Base-by-base conservation (phyloP, 2,888 invertebrate species). In the Drosophila mulleri region DNA sequence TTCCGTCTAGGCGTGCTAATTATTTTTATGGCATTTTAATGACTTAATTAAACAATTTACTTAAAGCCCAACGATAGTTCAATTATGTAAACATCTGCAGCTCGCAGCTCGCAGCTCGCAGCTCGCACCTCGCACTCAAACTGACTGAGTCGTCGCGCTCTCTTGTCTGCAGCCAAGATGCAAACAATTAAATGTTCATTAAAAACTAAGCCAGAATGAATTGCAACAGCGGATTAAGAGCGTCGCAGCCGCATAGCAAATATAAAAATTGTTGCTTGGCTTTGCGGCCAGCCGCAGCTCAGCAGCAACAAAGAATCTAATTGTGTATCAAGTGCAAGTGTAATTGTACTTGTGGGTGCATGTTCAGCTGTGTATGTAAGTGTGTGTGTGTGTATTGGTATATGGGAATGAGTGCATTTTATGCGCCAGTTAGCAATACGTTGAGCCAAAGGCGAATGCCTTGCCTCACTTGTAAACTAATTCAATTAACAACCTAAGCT, bases 21-120 rank as follows among this genome's bases (percentile, higher is more conserved):
- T 79, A 89, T 89, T 81, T 88, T 88, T 86, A 88, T 90, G 72
- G 81, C 75, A 63, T 77, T 86, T 86, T 86, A 86, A 86, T 90
- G 83, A 77, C 83, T 86, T 88, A 86, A 86, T 86, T 83, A 86
- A 86, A 90, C 89, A 88, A 88, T 88, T 88, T 83, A 69, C 87
- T 88, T 54, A 78, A 60, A 57, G 60, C 78, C 44, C 53, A 64
- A 56, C 63, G 67, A 82, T 78, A 83, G 83, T 86, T 86, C 76
- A 88, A 90, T 88, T 86, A 86, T 79, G 86, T 78, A 89, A 88
- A 67, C 67, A 75, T 66, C 67, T 73, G 65, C 69, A 66, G 32
- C 23, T 23, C 20, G 45, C 39, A 41, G 16, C 41, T 48, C 63
- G n/a, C n/a, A n/a, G 16, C 41, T 48, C 63, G 65, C 69, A 66